A percentile compares a stretch with the other conserved stretches of the same genome.
These are phyloP conservation scores for Invenusta paracnida DNA, from an alignment of 2,888 invertebrate genomes.

Conservation along the genomic window DNA sequence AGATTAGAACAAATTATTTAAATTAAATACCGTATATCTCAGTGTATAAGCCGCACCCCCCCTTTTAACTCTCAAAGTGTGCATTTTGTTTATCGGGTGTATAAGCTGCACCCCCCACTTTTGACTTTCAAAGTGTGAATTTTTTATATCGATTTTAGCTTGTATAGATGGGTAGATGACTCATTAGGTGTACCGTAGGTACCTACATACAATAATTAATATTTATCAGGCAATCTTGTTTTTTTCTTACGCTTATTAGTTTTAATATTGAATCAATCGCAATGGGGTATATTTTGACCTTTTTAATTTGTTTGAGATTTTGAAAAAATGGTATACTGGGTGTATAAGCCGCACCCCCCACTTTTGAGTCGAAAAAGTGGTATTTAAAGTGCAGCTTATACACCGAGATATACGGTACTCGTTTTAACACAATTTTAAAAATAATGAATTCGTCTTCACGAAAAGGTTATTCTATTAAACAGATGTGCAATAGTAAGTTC, in stretches of 20 bases:
- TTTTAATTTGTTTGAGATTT: background rate
- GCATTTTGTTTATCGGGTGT: background rate
- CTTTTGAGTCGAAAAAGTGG: background rate
- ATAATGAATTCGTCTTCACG: too few species aligned
- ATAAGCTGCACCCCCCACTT: background rate
- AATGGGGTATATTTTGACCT: background rate
- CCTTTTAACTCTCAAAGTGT: background rate
- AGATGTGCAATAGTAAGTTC: too few species aligned
- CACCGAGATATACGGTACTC: background rate
- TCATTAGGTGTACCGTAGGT: too few species aligned
- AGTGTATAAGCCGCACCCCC: background rate
- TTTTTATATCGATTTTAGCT: background rate
- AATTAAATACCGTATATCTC: background rate
- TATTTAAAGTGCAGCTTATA: background rate
- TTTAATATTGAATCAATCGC: background rate
- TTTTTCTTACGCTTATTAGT: background rate
- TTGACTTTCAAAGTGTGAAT: background rate
- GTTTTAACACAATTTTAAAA: too few species aligned
- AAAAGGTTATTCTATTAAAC: too few species aligned
- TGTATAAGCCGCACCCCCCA: background rate
- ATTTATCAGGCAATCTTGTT: background rate
- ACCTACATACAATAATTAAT: background rate
- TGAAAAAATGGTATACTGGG: background rate
- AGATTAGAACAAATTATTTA: too few species aligned
- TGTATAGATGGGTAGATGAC: too few species aligned